Evolutionary conservation across 2,888 invertebrate genomes (phyloP).

Genomic region (Pasiphila rectangulata): DNA sequence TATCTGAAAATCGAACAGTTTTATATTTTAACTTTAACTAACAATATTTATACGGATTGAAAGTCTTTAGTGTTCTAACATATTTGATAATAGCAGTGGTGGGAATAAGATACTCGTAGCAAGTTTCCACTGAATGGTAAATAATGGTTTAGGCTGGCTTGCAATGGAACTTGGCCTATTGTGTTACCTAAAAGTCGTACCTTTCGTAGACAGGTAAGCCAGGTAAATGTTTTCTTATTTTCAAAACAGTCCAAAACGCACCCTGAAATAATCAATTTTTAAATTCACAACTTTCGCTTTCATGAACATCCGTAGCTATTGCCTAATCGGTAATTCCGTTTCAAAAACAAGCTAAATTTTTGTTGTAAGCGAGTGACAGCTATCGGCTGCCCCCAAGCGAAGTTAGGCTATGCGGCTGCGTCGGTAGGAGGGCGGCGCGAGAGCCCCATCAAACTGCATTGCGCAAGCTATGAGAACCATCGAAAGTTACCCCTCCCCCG

Average conservation of each 20-base stretch:
- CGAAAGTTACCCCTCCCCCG: constrained; percentile 78
- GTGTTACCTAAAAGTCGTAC: no score
- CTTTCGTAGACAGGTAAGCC: background rate
- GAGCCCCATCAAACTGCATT: constrained; percentile 66
- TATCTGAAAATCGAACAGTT: no score
- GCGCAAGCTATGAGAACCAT: constrained; percentile 74
- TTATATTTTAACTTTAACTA: no score
- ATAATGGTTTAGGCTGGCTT: no score
- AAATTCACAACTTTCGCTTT: constrained; percentile 5
- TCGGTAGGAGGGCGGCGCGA: constrained; percentile 58
- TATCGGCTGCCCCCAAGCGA: constrained; percentile 43
- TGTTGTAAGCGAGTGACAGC: constrained; percentile 12
- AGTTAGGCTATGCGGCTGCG: constrained; percentile 21
- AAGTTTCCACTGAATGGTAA: no score
- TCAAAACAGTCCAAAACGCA: background rate
- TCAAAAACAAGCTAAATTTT: constrained; percentile 3
- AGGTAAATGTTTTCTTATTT: background rate
- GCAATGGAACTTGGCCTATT: no score
- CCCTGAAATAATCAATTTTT: background rate
- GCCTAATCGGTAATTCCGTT: constrained; percentile 1
- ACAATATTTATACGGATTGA: no score
- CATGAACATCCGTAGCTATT: background rate
- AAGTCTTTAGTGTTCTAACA: no score
- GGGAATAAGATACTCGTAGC: no score
- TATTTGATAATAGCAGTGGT: no score